A percentile compares a stretch with the other conserved stretches of the same genome.
Conservation (phyloP, 2,797 vertebrate genomes). For the Rhodeus uyekii region DNA sequence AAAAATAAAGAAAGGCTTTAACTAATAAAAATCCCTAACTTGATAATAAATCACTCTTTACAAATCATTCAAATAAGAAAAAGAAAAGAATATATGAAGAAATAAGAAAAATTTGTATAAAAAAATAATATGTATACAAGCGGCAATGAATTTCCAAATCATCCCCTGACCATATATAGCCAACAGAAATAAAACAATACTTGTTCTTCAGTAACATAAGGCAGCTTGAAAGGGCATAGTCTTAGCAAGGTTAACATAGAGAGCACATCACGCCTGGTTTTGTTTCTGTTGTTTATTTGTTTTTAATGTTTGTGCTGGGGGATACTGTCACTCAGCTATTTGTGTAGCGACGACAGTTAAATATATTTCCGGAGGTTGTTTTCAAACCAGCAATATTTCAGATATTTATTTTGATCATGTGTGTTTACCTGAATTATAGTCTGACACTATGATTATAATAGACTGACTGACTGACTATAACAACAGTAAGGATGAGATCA, state of each 20-base stretch:
- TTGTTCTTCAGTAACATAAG: background rate
- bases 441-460: constrained; percentile 10
- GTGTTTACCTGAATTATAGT: constrained; percentile 47
- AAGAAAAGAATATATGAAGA: too few species aligned
- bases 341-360: constrained; percentile 23
- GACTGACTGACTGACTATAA: background rate
- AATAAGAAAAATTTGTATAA: too few species aligned
- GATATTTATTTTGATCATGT: constrained; percentile 58
- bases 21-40: too few species aligned
- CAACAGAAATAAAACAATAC: background rate
- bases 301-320: constrained; percentile 26
- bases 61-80: too few species aligned
- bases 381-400: constrained; percentile 38
- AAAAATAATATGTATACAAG: too few species aligned
- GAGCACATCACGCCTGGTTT: background rate
- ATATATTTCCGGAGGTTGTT: constrained; percentile 37
- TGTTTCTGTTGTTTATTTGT: constrained; percentile 16
- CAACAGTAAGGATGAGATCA: background rate
- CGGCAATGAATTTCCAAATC: too few species aligned
- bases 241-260: background rate
- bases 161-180: too few species aligned
- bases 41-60: too few species aligned
- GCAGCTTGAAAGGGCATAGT: constrained; percentile 1
- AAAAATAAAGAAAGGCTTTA: too few species aligned
- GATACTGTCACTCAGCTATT: constrained; percentile 34